These are phyloP conservation scores for Mystacornis crossleyi DNA, from an alignment of 2,113 vertebrate genomes.

Conservation along the genomic window DNA sequence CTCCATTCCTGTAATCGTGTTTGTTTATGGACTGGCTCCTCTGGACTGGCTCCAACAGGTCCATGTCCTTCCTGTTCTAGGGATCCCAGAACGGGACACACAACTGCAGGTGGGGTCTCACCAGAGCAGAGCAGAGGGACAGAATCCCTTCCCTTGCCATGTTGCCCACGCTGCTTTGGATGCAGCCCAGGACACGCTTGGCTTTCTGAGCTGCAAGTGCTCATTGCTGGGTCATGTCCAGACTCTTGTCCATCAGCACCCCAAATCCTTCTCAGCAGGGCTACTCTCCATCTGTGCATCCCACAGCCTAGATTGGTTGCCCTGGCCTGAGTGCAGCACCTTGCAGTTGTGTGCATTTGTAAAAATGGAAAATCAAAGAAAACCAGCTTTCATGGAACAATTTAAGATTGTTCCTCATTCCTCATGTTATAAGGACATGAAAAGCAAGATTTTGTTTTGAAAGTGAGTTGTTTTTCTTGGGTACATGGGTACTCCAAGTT, in stretches of 20 bases:
- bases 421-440: background rate
- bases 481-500: background rate
- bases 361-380: background rate
- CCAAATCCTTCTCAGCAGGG: fast-evolving
- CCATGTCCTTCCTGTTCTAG: background rate
- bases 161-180: background rate
- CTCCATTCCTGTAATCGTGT: background rate
- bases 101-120: background rate
- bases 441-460: background rate
- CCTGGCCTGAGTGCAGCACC: background rate
- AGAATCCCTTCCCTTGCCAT: background rate
- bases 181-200: background rate
- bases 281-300: background rate
- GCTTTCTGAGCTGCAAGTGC: background rate
- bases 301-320: background rate
- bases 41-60: fast-evolving
- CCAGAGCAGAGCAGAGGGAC: background rate
- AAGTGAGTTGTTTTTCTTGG: background rate
- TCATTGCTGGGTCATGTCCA: fast-evolving
- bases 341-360: background rate
- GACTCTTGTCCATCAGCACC: fast-evolving
- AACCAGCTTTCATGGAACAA: background rate
- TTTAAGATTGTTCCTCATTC: background rate
- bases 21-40: no score
- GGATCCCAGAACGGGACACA: background rate